These are phyloP conservation scores for Helicoverpa armigera DNA, from an alignment of 1,140 invertebrate species.

Conservation along the genomic window DNA sequence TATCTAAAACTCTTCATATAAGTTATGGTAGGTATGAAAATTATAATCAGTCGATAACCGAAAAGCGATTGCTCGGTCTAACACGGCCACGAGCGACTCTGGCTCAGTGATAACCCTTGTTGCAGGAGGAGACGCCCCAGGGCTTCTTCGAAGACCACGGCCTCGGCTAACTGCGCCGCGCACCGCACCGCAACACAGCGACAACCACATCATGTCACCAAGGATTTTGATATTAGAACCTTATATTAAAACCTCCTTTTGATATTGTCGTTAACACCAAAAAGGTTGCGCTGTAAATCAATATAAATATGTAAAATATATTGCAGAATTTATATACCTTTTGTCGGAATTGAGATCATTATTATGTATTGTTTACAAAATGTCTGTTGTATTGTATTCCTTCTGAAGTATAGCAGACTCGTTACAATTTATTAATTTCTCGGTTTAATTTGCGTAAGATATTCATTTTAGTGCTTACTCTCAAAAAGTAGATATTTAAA, in stretches of 20 bases:
- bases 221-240: slow-evolving; percentile 36
- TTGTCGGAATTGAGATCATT: not conserved
- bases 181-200: slow-evolving; percentile 40
- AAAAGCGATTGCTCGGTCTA: slow-evolving; percentile 82
- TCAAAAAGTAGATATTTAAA: slow-evolving; percentile 15
- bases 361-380: slow-evolving; percentile 4
- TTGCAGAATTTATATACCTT: not conserved
- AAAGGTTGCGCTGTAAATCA: not conserved
- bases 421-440: not conserved
- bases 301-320: slow-evolving; percentile 40
- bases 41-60: slow-evolving; percentile 55
- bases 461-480: slow-evolving; percentile 9
- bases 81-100: slow-evolving; percentile 82
- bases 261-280: slow-evolving; percentile 22
- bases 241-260: slow-evolving; percentile 18
- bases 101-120: slow-evolving; percentile 88
- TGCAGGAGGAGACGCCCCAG: slow-evolving; percentile 99
- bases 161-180: slow-evolving; percentile 91
- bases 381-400: not conserved
- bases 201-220: slow-evolving; percentile 3
- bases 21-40: too few relatives aligned
- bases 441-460: slow-evolving; percentile 25
- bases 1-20: too few relatives aligned
- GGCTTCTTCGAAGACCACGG: slow-evolving; percentile 99
- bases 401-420: slow-evolving; percentile 1